Conservation (phyloP, 1,140 invertebrate species). For the Neotoxoptera formosana region DNA sequence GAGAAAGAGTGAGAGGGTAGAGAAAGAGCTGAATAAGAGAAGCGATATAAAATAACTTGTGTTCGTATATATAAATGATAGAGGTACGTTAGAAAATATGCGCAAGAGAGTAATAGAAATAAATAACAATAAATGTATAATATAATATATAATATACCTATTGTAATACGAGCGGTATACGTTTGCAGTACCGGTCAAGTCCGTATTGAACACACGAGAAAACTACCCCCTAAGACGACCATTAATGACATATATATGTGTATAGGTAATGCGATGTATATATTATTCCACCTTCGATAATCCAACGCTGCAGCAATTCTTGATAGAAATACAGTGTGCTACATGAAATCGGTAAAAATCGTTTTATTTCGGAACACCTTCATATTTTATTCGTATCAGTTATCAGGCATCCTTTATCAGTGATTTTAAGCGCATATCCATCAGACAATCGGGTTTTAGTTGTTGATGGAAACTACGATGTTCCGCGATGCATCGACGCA, state of each 20-base stretch:
- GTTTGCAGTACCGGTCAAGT: not conserved
- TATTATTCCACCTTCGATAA: too few species aligned
- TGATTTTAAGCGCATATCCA: too few species aligned
- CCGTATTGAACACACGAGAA: not conserved
- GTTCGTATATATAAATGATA: too few species aligned
- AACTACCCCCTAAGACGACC: not conserved
- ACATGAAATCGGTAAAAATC: too few species aligned
- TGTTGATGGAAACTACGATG: too few species aligned
- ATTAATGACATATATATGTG: not conserved
- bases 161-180: not conserved
- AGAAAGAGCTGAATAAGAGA: not conserved
- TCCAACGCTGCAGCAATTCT: too few species aligned
- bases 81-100: not conserved
- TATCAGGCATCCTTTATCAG: too few species aligned
- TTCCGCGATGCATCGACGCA: too few species aligned
- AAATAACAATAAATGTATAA: not conserved
- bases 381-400: too few species aligned
- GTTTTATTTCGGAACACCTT: too few species aligned
- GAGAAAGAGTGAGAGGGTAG: not conserved
- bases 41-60: not conserved
- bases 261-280: not conserved
- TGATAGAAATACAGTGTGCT: too few species aligned
- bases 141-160: not conserved
- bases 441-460: too few species aligned
- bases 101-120: not conserved